These are phyloP conservation scores for Oceanodroma leucorhoa DNA, from an alignment of 2,797 vertebrate genomes.

Conservation along the genomic window DNA sequence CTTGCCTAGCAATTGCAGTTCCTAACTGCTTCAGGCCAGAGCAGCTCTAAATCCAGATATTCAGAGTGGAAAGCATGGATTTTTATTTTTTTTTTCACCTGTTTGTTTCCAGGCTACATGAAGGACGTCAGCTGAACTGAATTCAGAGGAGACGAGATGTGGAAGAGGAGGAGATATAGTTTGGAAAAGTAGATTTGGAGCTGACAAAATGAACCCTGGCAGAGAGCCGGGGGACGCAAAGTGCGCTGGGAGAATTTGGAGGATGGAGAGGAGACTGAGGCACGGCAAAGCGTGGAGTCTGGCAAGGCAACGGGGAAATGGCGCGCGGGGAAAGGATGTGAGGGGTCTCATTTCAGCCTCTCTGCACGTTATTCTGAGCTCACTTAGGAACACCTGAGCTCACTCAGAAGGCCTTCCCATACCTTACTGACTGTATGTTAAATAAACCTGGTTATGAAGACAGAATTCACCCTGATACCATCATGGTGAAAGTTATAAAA, in stretches of 20 bases:
- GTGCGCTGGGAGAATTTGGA: not conserved
- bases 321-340: not conserved
- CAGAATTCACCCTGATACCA: not conserved
- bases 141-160: not conserved
- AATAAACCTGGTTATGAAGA: not conserved
- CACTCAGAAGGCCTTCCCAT: not conserved
- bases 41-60: not conserved
- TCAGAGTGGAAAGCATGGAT: not conserved
- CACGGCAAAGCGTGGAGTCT: not conserved
- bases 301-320: not conserved
- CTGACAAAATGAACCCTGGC: not conserved
- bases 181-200: not conserved
- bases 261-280: not conserved
- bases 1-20: not conserved
- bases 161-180: not conserved
- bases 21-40: not conserved
- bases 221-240: not conserved
- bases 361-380: not conserved
- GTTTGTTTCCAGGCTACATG: not conserved
- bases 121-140: not conserved
- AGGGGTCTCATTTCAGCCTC: not conserved
- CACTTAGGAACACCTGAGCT: not conserved
- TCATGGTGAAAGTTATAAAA: not conserved
- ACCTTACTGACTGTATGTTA: not conserved
- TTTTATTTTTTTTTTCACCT: not conserved